phyloP scores from a whole-genome alignment of 2,113 vertebrate species.

The Excalfactoria chinensis region DNA sequence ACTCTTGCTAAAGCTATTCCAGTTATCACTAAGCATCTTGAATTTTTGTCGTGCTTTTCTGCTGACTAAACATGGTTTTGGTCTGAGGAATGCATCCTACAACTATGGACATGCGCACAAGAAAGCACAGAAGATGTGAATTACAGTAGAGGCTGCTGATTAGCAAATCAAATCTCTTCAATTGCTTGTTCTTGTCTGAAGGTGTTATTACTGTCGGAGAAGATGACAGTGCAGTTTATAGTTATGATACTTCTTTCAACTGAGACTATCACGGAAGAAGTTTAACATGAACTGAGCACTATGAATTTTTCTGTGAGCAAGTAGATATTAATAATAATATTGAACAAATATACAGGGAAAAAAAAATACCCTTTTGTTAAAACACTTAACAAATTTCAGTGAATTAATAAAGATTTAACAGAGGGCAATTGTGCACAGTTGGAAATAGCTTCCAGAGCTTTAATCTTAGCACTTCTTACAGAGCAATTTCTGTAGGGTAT shows the following conservation, averaged over 20 bases:
- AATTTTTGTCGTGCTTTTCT: not conserved
- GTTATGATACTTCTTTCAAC: slow-evolving; percentile 11
- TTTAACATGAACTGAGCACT: slow-evolving; percentile 20
- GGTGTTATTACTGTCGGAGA: slow-evolving; percentile 1
- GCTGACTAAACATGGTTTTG: not conserved
- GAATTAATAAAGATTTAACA: slow-evolving; percentile 64
- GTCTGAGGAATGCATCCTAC: not conserved
- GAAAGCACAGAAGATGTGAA: not conserved
- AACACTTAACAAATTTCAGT: slow-evolving; percentile 9
- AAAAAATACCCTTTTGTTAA: slow-evolving; percentile 52
- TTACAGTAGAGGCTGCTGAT: not conserved
- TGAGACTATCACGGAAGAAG: not conserved
- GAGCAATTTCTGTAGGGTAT: slow-evolving; percentile 21
- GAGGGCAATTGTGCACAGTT: slow-evolving; percentile 15
- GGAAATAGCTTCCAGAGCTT: slow-evolving; percentile 48
- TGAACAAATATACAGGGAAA: slow-evolving; percentile 19
- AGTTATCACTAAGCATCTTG: not conserved
- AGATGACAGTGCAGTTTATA: not conserved
- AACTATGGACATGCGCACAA: not conserved
- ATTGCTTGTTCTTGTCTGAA: not conserved
- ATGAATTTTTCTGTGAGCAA: not conserved
- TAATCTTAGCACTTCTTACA: not conserved
- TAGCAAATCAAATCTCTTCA: slow-evolving; percentile 11
- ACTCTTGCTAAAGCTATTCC: not conserved
- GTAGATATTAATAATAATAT: slow-evolving; percentile 51